Evolutionary conservation across 2,888 invertebrate species (phyloP).

Genomic region (Lacanobia oleracea): DNA sequence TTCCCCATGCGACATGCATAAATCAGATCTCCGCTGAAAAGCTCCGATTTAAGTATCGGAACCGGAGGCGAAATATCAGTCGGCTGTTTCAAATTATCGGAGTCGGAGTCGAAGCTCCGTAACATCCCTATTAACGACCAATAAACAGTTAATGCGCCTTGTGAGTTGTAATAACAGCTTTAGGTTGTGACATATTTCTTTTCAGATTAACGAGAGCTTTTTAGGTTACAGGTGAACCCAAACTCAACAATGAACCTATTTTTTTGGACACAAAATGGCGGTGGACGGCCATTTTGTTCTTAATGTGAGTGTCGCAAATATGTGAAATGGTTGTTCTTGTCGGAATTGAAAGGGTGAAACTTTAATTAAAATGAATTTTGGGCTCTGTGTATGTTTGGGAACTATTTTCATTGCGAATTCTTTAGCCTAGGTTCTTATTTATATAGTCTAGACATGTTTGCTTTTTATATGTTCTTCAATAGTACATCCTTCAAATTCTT

Average conservation of each 20-base stretch:
- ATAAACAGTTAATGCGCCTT: constrained; percentile 44
- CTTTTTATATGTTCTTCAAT: constrained; percentile 11
- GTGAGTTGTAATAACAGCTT: constrained; percentile 47
- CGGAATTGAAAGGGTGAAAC: constrained; percentile 12
- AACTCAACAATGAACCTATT: constrained; percentile 43
- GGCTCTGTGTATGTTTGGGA: constrained; percentile 13
- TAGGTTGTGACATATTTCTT: constrained; percentile 41
- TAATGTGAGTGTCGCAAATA: constrained; percentile 19
- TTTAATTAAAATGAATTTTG: constrained; percentile 41
- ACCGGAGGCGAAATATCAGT: no score
- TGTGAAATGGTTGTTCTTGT: constrained; percentile 27
- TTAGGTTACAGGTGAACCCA: constrained; percentile 56
- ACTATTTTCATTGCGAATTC: constrained; percentile 42
- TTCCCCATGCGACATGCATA: no score
- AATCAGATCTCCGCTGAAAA: no score
- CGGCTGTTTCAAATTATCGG: no score
- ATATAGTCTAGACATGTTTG: neutral
- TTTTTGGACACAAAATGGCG: constrained; percentile 28
- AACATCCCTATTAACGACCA: constrained; percentile 30
- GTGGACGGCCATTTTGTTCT: constrained; percentile 11
- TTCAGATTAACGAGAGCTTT: constrained; percentile 43
- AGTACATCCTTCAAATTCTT: neutral
- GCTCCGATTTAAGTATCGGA: no score
- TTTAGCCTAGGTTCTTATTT: neutral
- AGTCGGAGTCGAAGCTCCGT: no score